Evolutionary conservation across 2,113 vertebrate species (phyloP).

Genomic region (Psittacara wagleri): DNA sequence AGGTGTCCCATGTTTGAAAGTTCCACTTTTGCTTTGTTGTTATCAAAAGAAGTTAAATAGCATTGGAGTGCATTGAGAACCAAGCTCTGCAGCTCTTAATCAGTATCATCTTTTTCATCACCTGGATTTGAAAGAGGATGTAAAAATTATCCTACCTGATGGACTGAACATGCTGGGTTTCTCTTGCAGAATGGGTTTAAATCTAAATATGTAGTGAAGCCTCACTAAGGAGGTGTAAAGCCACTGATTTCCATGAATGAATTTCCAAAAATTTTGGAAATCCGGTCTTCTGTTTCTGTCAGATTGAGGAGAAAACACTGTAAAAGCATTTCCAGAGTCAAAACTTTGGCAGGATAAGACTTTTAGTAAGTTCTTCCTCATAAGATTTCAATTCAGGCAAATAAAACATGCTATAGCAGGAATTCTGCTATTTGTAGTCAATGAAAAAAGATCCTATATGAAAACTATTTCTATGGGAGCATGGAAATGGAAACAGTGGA

Average conservation of each 20-base stretch:
- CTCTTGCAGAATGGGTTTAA: neutral
- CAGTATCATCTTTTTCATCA: neutral
- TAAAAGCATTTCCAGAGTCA: neutral
- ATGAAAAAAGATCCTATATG: accelerated
- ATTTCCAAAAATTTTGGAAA: neutral
- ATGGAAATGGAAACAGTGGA: neutral
- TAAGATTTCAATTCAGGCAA: neutral
- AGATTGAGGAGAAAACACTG: neutral
- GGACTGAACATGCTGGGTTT: neutral
- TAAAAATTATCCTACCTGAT: neutral
- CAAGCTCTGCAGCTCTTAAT: neutral
- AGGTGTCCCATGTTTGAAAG: neutral
- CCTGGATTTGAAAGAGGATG: neutral
- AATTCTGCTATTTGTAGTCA: neutral
- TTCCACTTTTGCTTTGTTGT: neutral
- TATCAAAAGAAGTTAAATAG: neutral
- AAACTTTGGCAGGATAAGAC: accelerated
- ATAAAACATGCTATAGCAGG: neutral
- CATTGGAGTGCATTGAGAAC: neutral
- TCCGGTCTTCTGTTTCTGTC: neutral
- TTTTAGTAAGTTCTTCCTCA: neutral
- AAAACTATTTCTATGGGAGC: neutral
- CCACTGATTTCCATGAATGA: neutral
- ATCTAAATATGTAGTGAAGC: neutral
- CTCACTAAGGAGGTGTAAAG: neutral